Conservation (phyloP, 2,113 vertebrate species). For the Carassius gibelio region DNA sequence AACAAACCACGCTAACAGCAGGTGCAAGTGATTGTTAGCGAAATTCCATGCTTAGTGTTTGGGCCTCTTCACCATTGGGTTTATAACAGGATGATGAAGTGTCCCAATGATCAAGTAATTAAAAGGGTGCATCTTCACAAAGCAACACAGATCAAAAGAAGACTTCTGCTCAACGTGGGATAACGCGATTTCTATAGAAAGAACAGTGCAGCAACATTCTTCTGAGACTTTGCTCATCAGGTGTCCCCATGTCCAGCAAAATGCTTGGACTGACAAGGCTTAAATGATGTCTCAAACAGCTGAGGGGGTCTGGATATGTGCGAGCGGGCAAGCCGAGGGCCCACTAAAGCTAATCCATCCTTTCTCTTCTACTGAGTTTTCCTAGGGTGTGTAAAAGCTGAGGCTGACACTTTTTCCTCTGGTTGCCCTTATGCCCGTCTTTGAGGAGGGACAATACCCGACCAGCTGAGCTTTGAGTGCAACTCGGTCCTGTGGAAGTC, state of each 20-base stretch:
- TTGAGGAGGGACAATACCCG: conserved; percentile 28
- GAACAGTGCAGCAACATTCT: conserved; percentile 26
- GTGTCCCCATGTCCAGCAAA: not conserved
- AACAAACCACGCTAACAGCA: not conserved
- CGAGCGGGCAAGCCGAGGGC: not conserved
- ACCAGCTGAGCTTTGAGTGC: conserved; percentile 33
- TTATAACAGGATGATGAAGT: conserved; percentile 48
- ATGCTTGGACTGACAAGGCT: conserved; percentile 12
- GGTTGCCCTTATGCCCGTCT: not conserved
- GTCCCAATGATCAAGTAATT: not conserved
- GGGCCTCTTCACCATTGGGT: conserved; percentile 48
- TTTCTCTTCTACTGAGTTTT: not conserved
- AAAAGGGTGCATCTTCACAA: conserved; percentile 1
- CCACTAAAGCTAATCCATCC: conserved; percentile 25
- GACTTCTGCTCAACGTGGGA: not conserved
- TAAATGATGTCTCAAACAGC: conserved; percentile 20
- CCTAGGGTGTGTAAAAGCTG: conserved; percentile 35
- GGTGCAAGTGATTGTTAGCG: not conserved
- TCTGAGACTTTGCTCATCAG: not conserved
- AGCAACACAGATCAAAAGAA: conserved; percentile 19
- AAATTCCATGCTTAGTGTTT: conserved; percentile 2
- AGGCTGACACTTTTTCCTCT: conserved; percentile 34
- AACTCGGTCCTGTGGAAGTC: conserved; percentile 18
- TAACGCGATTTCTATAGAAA: conserved; percentile 27
- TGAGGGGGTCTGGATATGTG: conserved; percentile 27